Evolutionary conservation across 2,797 vertebrate species (phyloP).

Genomic region (Cyclopterus lumpus): DNA sequence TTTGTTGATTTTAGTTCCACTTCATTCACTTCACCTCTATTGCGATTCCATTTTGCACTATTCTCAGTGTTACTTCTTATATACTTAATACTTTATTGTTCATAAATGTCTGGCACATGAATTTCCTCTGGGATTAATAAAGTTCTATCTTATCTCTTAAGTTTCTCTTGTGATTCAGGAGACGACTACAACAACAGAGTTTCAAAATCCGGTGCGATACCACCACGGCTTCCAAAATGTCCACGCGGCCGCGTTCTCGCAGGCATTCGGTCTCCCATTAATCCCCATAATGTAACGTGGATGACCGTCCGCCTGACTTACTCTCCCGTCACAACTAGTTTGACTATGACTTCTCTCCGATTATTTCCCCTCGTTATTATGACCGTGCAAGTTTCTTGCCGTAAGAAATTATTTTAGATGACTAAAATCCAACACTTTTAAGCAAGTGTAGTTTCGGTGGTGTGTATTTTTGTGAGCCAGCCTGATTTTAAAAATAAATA

Average conservation of each 20-base stretch:
- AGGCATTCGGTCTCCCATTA: constrained; percentile 16
- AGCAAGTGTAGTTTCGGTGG: background rate
- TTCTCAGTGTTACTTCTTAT: no score
- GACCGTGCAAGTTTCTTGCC: constrained; percentile 4
- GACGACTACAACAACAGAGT: background rate
- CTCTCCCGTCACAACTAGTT: constrained; percentile 58
- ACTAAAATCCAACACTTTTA: background rate
- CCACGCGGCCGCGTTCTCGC: background rate
- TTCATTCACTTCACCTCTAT: no score
- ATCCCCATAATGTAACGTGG: constrained; percentile 29
- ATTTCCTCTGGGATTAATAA: no score
- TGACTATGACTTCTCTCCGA: constrained; percentile 49
- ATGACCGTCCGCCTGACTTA: constrained; percentile 26
- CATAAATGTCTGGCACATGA: no score
- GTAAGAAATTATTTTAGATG: background rate
- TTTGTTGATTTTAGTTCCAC: no score
- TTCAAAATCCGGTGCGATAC: background rate
- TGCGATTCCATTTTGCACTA: no score
- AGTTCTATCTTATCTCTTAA: background rate
- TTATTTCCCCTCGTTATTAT: constrained; percentile 35
- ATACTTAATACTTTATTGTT: no score
- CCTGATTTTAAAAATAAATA: no score
- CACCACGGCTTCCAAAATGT: background rate
- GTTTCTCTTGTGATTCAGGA: background rate
- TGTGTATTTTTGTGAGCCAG: background rate